Evolutionary conservation across 2,888 invertebrate species (phyloP).

Genomic region (Polia nebulosa): DNA sequence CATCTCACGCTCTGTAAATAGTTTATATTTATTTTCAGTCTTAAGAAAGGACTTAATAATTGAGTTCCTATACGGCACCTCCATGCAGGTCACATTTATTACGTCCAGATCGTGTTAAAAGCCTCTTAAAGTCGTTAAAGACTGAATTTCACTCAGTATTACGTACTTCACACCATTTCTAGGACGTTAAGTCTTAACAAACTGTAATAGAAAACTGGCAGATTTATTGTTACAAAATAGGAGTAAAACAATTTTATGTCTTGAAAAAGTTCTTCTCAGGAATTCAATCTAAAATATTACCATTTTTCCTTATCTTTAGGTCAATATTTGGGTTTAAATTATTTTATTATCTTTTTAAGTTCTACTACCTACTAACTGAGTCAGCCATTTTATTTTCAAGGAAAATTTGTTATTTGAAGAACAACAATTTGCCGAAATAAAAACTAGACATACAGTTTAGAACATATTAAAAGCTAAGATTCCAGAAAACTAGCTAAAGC

Average conservation of each 20-base stretch:
- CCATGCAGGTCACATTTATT: conserved; percentile 40
- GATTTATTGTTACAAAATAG: conserved; percentile 9
- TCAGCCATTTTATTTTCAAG: too few species aligned
- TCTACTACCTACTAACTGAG: too few species aligned
- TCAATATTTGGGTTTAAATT: too few species aligned
- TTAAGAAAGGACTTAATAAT: too few species aligned
- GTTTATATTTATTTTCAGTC: too few species aligned
- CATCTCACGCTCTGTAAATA: too few species aligned
- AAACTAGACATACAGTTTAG: not conserved
- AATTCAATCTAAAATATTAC: too few species aligned
- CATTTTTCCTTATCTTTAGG: too few species aligned
- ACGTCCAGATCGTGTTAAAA: conserved; percentile 42
- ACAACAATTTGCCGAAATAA: not conserved
- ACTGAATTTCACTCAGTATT: conserved; percentile 42
- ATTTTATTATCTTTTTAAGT: not conserved
- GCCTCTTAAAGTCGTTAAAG: conserved; percentile 43
- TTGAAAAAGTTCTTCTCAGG: not conserved
- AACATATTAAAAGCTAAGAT: conserved; percentile 2
- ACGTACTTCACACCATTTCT: conserved; percentile 20
- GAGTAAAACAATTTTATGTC: not conserved
- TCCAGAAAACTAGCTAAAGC: conserved; percentile 1
- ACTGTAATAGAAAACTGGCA: conserved; percentile 25
- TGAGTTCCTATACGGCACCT: too few species aligned
- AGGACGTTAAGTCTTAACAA: conserved; percentile 37
- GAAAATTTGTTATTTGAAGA: too few species aligned